Base-by-base conservation (phyloP, 2,888 invertebrate genomes). In the Drosophila anomalata region DNA sequence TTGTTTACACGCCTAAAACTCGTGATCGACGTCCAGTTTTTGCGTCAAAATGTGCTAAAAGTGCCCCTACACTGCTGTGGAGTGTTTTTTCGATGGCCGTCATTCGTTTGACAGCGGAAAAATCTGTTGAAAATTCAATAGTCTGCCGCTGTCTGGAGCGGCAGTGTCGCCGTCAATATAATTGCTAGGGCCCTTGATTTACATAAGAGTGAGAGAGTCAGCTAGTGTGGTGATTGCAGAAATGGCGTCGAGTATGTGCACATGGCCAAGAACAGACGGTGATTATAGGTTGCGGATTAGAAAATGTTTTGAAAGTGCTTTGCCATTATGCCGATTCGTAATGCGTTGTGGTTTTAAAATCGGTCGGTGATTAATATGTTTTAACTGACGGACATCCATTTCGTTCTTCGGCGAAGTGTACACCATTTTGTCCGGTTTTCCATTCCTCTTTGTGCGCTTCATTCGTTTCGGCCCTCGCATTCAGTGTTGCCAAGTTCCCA, bases 361-460 rank as follows among this genome's bases (percentile, higher is more conserved):
- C 48, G 12, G 14, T 14, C 36, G 39, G 47, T 36, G 51, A 47
- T 31, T 22, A 52, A 70, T 62, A 14, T 41, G 24, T 48, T 39
- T 61, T 8, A 5, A 2, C 31, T 6, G 22, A 3, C 20, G 8
- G 11, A 11, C 56, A 22, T 57, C 36, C 42, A 54, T 53, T 61
- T 29, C 29, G 52, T 47, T 69, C 24, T 66, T 44, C 48, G 53
- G 48, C 33, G 50, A 44, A 61, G 60, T 66, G 74, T 79, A 77
- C 89, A 79, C 88, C 89, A 89, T 89, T 88, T 88, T 89, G 86
- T 89, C 79, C 87, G 88, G 79, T 77, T 75, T 87, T 86, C 68
- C 50, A 75, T 77, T 79, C 62, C 61, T 55, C 73, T 80, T 83
- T 88, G 67, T 76, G 62, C 77, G 42, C 76, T 68, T 77, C 73